Evolutionary conservation across 2,113 vertebrate species (phyloP).

Genomic region (Actenoides hombroni): DNA sequence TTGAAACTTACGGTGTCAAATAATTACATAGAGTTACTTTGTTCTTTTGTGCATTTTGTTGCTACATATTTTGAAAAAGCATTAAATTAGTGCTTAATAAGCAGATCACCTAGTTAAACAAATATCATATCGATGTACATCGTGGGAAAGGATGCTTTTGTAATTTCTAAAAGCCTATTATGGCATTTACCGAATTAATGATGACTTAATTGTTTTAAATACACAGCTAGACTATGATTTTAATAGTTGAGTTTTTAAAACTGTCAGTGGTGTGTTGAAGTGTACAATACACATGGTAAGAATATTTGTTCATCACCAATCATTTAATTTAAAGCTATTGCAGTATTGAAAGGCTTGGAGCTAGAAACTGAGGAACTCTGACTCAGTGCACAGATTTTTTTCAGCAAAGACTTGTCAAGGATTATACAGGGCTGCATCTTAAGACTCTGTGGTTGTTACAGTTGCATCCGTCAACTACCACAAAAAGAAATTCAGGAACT

Average conservation of each 20-base stretch:
- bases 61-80: not conserved
- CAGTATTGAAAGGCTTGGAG: not conserved
- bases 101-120: not conserved
- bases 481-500: not conserved
- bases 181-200: constrained; percentile 31
- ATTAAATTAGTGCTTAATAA: not conserved
- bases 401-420: not conserved
- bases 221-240: constrained; percentile 30
- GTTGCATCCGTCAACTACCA: not conserved
- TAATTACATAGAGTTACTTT: not conserved
- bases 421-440: not conserved
- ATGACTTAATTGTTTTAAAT: constrained; percentile 57
- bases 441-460: not conserved
- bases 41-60: constrained; percentile 11
- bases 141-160: constrained; percentile 13
- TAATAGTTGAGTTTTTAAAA: constrained; percentile 30
- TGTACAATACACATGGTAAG: not conserved
- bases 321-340: not conserved
- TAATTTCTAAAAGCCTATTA: constrained; percentile 17
- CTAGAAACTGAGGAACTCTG: not conserved
- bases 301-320: constrained; percentile 28
- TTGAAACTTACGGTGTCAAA: not conserved
- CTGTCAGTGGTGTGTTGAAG: not conserved
- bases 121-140: not conserved
- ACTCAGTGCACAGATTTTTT: not conserved